Evolutionary conservation across 1,140 invertebrate species (phyloP).

Genomic region (Macrosteles quadrilineatus): DNA sequence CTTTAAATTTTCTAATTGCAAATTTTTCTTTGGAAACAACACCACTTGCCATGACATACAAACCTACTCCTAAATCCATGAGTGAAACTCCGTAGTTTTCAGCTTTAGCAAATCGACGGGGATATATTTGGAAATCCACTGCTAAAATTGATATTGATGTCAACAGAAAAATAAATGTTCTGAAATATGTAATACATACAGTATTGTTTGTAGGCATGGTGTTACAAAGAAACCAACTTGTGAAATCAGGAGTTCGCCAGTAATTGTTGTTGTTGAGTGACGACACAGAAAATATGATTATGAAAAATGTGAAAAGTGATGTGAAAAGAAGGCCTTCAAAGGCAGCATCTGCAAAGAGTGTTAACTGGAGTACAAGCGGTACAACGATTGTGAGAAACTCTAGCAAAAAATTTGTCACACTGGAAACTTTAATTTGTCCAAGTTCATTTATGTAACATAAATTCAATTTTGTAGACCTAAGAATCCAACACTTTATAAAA

Average conservation of each 20-base stretch:
- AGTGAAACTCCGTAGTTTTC: conserved; percentile 82
- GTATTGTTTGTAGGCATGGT: too few species aligned
- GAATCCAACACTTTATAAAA: neutral
- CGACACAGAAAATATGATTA: neutral
- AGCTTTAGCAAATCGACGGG: conserved; percentile 81
- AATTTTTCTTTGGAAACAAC: conserved; percentile 48
- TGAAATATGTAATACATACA: conserved; percentile 63
- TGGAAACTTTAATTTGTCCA: neutral
- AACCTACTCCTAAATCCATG: conserved; percentile 93
- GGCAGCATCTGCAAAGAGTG: neutral
- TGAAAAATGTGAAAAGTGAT: neutral
- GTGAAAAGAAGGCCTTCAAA: neutral
- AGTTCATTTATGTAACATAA: neutral
- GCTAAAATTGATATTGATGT: conserved; percentile 84
- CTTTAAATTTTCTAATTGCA: conserved; percentile 44
- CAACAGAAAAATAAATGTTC: conserved; percentile 69
- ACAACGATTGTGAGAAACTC: neutral
- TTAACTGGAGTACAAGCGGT: neutral
- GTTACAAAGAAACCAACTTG: too few species aligned
- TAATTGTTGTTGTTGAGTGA: neutral
- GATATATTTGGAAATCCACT: conserved; percentile 89
- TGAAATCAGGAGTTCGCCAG: neutral
- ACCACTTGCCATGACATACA: conserved; percentile 85
- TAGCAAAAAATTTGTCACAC: neutral
- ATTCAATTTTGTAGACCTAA: too few species aligned